Evolutionary conservation across 2,888 invertebrate species (phyloP).

Genomic region (Tetrapedia diversipes): DNA sequence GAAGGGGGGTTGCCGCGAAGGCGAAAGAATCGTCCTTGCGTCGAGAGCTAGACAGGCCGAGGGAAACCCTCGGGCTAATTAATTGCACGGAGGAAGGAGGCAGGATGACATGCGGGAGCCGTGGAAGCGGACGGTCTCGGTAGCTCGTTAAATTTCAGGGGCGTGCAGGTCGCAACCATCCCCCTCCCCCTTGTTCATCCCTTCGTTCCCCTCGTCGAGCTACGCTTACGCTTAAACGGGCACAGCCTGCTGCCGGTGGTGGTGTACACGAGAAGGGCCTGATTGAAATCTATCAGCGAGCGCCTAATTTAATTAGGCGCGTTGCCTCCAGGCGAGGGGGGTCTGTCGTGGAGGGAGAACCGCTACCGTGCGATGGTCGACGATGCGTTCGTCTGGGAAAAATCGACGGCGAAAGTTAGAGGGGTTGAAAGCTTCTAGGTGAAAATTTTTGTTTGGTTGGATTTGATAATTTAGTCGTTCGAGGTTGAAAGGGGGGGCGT

Average conservation of each 20-base stretch:
- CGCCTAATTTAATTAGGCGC: conserved; percentile 74
- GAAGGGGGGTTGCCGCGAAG: conserved; percentile 2
- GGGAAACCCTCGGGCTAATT: conserved; percentile 65
- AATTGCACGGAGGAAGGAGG: conserved; percentile 58
- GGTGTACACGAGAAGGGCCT: conserved; percentile 55
- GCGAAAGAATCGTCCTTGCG: conserved; percentile 52
- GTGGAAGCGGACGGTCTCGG: conserved; percentile 59
- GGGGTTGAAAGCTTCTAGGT: no score
- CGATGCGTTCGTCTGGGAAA: no score
- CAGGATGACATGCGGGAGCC: conserved; percentile 68
- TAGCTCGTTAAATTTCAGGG: conserved; percentile 76
- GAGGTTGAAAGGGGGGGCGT: no score
- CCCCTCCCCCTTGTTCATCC: no score
- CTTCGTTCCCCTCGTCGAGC: conserved; percentile 9
- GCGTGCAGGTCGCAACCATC: conserved; percentile 64
- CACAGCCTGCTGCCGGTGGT: conserved; percentile 52
- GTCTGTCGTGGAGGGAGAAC: conserved; percentile 46
- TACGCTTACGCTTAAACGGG: conserved; percentile 61
- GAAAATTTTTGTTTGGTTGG: no score
- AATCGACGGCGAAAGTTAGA: no score
- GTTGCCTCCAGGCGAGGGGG: no score
- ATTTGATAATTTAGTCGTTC: no score
- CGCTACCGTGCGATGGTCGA: no score
- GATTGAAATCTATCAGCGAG: conserved; percentile 75
- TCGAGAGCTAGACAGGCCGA: conserved; percentile 13